Evolutionary conservation across 2,888 invertebrate species (phyloP).

Genomic region (Meghimatium bilineatum): DNA sequence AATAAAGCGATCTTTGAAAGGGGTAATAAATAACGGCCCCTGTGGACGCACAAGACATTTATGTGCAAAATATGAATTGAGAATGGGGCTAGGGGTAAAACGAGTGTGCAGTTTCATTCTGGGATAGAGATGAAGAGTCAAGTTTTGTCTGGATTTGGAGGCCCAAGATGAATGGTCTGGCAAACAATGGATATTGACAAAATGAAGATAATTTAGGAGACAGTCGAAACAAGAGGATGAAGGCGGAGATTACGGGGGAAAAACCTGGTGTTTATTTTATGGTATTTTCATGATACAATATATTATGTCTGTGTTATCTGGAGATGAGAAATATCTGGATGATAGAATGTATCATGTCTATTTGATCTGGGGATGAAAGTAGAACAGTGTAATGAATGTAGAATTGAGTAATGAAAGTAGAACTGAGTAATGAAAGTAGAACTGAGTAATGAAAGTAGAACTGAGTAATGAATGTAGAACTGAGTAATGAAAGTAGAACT

Average conservation of each 20-base stretch:
- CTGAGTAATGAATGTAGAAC: no score
- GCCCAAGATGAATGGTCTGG: neutral
- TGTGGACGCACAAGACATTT: conserved; percentile 20
- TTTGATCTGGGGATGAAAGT: no score
- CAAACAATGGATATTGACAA: neutral
- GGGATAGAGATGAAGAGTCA: neutral
- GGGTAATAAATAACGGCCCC: conserved; percentile 34
- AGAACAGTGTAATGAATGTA: no score
- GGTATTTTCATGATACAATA: neutral
- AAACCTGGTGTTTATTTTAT: neutral
- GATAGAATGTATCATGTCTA: no score
- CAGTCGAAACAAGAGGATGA: neutral
- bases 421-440: no score
- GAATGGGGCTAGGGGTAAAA: neutral
- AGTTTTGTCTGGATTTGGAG: neutral
- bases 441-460: no score
- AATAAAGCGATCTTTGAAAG: conserved; percentile 17
- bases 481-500: no score
- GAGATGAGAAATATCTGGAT: no score
- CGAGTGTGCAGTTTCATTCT: neutral
- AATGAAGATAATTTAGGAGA: neutral
- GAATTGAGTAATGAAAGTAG: no score
- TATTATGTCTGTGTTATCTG: neutral
- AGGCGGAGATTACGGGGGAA: neutral
- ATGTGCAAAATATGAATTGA: conserved; percentile 38